These are phyloP conservation scores for Chelidonichthys spinosus DNA, from an alignment of 2,797 vertebrate species.

Conservation along the genomic window DNA sequence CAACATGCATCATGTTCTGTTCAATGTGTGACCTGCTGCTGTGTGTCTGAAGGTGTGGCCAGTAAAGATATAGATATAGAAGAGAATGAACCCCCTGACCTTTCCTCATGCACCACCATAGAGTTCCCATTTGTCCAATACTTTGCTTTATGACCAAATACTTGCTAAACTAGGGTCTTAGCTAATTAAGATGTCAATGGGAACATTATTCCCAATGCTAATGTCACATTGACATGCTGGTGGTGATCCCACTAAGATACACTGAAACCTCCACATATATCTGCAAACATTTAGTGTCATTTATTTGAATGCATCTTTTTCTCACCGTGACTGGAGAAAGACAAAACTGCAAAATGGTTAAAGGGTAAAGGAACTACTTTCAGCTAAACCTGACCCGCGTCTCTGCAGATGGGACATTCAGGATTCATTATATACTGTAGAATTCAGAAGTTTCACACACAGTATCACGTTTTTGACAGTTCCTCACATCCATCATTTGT, in stretches of 20 bases:
- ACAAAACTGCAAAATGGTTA: not conserved
- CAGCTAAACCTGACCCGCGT: slow-evolving; percentile 7
- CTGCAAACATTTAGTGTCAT: not conserved
- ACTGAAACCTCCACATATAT: not conserved
- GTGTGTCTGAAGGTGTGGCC: not conserved
- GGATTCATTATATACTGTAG: not conserved
- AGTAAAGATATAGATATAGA: slow-evolving; percentile 17
- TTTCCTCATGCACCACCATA: not conserved
- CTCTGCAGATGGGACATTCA: not conserved
- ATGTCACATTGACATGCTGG: no score
- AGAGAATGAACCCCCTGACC: not conserved
- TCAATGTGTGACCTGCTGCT: slow-evolving; percentile 3
- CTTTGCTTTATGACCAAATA: slow-evolving; percentile 6
- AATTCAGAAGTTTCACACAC: not conserved
- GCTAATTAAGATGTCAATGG: not conserved
- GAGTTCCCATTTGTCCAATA: not conserved
- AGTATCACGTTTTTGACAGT: not conserved
- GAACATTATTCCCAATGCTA: no score
- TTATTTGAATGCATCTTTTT: not conserved
- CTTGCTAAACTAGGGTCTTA: not conserved
- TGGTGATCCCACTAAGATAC: no score
- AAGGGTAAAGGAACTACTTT: not conserved
- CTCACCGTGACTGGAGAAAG: not conserved
- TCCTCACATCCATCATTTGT: not conserved
- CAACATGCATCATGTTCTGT: not conserved